phyloP scores from a whole-genome alignment of 2,797 vertebrate species.

The Rhinella marina region DNA sequence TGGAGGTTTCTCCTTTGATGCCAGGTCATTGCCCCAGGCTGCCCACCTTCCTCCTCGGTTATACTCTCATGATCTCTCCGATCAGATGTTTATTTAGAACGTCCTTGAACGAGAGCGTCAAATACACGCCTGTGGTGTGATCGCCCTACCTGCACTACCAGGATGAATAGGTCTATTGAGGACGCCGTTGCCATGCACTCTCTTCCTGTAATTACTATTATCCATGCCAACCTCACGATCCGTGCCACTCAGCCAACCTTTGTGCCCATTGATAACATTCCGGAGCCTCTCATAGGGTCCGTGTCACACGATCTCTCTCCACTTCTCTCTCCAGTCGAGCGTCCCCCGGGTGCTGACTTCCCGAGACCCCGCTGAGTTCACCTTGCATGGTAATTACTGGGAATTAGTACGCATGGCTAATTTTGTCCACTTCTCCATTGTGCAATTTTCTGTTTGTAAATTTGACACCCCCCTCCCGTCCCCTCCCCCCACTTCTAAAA shows the following conservation, averaged over 20 bases:
- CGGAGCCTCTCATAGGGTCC: constrained; percentile 68
- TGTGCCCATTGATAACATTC: constrained; percentile 64
- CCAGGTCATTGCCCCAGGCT: neutral
- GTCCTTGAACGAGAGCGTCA: neutral
- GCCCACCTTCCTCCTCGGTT: neutral
- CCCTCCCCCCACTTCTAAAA: constrained; percentile 12
- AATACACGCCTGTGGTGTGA: neutral
- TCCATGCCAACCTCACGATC: constrained; percentile 41
- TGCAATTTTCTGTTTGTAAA: constrained; percentile 76
- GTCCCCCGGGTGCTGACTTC: constrained; percentile 78
- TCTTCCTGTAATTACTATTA: constrained; percentile 17
- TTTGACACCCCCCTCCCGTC: constrained; percentile 67
- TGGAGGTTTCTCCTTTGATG: neutral
- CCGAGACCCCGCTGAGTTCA: constrained; percentile 78
- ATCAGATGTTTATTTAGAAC: neutral
- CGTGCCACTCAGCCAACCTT: constrained; percentile 39
- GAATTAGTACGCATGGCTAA: constrained; percentile 83
- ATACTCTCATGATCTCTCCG: neutral
- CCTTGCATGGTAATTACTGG: constrained; percentile 87
- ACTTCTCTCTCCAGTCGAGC: constrained; percentile 70
- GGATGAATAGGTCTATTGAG: neutral
- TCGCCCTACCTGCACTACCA: neutral
- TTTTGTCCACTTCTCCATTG: constrained; percentile 80
- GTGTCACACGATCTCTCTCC: constrained; percentile 69
- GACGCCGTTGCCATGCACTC: neutral